Evolutionary conservation across 2,113 vertebrate species (phyloP).

Genomic region (Euleptes europaea): DNA sequence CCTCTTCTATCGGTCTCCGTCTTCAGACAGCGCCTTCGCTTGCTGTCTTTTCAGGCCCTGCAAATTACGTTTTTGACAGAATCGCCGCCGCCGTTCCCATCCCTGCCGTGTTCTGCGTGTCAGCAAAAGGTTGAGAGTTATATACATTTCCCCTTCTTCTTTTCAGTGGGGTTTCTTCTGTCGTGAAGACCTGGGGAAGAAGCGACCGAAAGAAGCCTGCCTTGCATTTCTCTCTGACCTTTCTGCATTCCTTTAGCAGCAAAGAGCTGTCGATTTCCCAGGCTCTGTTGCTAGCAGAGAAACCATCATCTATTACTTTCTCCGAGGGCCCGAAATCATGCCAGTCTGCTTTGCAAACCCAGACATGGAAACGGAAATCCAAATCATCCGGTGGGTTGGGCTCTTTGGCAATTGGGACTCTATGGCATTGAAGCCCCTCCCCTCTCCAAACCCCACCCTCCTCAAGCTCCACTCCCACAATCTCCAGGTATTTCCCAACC

Average conservation of each 20-base stretch:
- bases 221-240: conserved; percentile 76
- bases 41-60: conserved; percentile 41
- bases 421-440: no score
- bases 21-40: neutral
- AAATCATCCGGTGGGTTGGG: no score
- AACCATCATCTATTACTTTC: conserved; percentile 4
- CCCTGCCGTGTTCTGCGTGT: conserved; percentile 49
- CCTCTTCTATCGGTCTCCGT: conserved; percentile 35
- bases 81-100: conserved; percentile 54
- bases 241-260: conserved; percentile 64
- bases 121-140: conserved; percentile 72
- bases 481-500: no score
- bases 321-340: neutral
- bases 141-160: conserved; percentile 60
- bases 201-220: conserved; percentile 63
- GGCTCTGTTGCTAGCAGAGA: conserved; percentile 63
- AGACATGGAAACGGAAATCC: no score
- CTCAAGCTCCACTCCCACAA: no score
- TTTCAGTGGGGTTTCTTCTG: neutral
- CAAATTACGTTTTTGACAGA: conserved; percentile 30
- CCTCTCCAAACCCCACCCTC: no score
- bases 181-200: conserved; percentile 64
- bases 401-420: no score
- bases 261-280: conserved; percentile 55
- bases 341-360: no score